Conservation (phyloP, 2,113 vertebrate species). For the Leptosomus discolor region DNA sequence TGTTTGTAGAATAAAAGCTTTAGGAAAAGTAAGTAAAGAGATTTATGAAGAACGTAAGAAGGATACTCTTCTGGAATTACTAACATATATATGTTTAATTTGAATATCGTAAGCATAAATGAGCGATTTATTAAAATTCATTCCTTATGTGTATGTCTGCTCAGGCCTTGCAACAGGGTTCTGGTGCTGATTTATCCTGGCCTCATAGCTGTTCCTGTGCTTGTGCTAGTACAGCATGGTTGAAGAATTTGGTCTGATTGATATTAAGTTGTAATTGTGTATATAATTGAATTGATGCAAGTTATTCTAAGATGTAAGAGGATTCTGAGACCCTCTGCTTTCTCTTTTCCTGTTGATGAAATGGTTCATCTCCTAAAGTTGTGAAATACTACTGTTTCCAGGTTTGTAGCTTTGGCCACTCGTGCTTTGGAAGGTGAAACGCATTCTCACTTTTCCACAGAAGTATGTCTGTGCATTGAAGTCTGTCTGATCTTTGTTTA, state of each 20-base stretch:
- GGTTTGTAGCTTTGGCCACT: not conserved
- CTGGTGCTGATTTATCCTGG: not conserved
- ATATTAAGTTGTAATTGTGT: not conserved
- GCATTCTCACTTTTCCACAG: not conserved
- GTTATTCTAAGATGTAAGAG: not conserved
- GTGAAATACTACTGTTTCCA: not conserved
- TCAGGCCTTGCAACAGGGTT: not conserved
- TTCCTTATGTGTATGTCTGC: not conserved
- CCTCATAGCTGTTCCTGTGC: not conserved
- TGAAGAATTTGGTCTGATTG: not conserved
- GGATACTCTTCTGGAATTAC: not conserved
- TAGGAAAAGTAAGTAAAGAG: not conserved
- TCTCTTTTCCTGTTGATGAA: not conserved
- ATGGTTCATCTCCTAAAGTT: not conserved
- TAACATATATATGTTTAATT: not conserved
- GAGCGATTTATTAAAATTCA: not conserved
- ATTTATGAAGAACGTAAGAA: not conserved
- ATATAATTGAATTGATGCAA: not conserved
- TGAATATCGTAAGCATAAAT: not conserved
- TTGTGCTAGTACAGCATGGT: not conserved
- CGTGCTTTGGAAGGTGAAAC: not conserved
- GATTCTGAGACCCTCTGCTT: not conserved
- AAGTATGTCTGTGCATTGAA: not conserved
- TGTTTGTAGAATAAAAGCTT: not conserved
- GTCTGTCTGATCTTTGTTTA: not conserved